phyloP scores from a whole-genome alignment of 2,888 invertebrate species.

The Petrolisthes manimaculis region DNA sequence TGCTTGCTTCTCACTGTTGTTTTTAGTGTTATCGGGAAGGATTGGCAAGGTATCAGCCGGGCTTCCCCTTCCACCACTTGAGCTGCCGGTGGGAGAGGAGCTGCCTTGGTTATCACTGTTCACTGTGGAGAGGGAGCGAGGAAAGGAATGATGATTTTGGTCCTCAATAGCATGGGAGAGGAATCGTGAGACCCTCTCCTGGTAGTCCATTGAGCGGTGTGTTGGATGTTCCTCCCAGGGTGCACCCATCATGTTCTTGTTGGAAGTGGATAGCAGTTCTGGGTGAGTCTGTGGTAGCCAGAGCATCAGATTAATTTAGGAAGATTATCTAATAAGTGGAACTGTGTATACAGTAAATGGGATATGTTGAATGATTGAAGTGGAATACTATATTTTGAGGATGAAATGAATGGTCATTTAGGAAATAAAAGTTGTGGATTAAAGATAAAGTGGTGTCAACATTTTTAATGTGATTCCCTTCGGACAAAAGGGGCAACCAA shows the following conservation, averaged over 20 bases:
- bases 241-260: slow-evolving; percentile 17
- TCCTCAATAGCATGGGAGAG: slow-evolving; percentile 53
- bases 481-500: too few species aligned
- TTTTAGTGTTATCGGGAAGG: slow-evolving; percentile 1
- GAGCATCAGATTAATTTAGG: neutral
- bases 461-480: too few species aligned
- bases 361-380: too few species aligned
- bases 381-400: too few species aligned
- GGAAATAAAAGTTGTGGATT: too few species aligned
- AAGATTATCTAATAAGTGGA: neutral
- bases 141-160: slow-evolving; percentile 22
- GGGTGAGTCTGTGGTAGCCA: slow-evolving; percentile 45
- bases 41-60: slow-evolving; percentile 35
- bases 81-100: slow-evolving; percentile 4
- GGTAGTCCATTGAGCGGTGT: slow-evolving; percentile 59
- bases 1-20: neutral
- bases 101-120: slow-evolving; percentile 11
- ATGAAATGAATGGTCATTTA: too few species aligned
- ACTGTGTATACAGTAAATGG: neutral
- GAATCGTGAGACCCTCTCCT: slow-evolving; percentile 51
- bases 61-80: slow-evolving; percentile 36
- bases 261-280: slow-evolving; percentile 39
- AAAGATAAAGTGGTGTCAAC: too few species aligned
- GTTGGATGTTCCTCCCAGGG: slow-evolving; percentile 40
- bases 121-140: slow-evolving; percentile 37